Base-by-base conservation (phyloP, 2,888 invertebrate genomes). In the Cremastinae sp. region DNA sequence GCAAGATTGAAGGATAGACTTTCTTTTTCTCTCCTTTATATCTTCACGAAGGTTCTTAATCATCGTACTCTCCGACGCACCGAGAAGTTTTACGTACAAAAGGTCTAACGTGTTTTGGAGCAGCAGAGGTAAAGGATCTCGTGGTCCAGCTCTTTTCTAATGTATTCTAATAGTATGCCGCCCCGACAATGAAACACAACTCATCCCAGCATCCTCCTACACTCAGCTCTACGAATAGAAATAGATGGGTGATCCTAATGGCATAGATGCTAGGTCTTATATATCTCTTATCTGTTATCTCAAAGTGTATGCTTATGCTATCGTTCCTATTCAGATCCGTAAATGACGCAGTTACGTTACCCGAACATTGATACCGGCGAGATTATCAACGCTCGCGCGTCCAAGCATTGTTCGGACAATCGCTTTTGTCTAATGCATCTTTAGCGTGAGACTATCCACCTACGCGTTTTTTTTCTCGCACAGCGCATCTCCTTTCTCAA, bases 161-260 rank as follows among this genome's bases (percentile, higher is more conserved):
- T 87, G 82, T 87, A 89, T 88, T 89, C 84, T 88, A 89, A 89
- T 89, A 82, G 78, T 87, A 89, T 88, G 84, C 89, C 89, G 89
- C 89, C 89, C 87, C 87, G 86, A 88, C 88, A 89, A 88, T 88
- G 86, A 87, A 82, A 86, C 86, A 87, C 88, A 88, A 88, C 85
- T 88, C 88, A 89, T 88, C 83, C 5, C 80, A 77, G 76, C 82
- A 80, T 81, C 84, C 84, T 81, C 87, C 87, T 83, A 86, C 86
- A 82, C 83, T 80, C 80, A 45, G 49, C 54, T 45, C 53, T 54
- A 54, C 70, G 51, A 71, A 74, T 79, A 59, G 59, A 56, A 51
- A 49, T 34, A 51, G 71, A 71, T 68, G 61, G 61, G 47, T 61
- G 41, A 51, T 64, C 54, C 74, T 65, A 79, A 70, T 68, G 62